These are phyloP conservation scores for Megalopta genalis DNA, from an alignment of 1,140 invertebrate genomes.

Conservation along the genomic window DNA sequence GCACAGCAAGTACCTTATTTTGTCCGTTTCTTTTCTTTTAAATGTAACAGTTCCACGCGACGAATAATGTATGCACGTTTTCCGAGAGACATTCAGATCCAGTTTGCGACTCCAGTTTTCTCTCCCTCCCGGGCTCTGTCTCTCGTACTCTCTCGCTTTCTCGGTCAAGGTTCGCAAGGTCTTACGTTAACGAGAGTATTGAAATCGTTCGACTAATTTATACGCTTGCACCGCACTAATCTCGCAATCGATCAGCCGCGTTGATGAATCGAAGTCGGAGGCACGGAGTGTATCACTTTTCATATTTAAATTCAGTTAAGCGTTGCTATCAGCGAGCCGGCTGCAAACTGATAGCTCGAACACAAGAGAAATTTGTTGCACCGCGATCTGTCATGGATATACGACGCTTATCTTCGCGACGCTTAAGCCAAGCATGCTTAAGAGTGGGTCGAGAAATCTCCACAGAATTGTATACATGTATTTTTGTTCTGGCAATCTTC, in stretches of 20 bases:
- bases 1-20: background rate
- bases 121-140: no score
- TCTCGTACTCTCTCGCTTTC: no score
- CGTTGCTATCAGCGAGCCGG: background rate
- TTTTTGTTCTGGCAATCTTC: no score
- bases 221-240: background rate
- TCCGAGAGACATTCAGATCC: conserved; percentile 37
- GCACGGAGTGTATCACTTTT: background rate
- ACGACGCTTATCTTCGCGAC: no score
- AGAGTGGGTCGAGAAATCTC: no score
- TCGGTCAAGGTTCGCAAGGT: conserved; percentile 45
- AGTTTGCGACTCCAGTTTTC: conserved; percentile 26
- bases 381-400: background rate
- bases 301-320: background rate
- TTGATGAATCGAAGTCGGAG: background rate
- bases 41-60: conserved; percentile 22
- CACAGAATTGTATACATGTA: no score
- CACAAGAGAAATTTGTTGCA: background rate
- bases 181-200: conserved; percentile 5
- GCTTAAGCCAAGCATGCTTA: no score
- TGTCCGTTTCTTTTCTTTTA: background rate
- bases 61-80: conserved; percentile 12
- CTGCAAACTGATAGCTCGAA: background rate
- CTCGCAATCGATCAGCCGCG: conserved; percentile 2
- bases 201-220: background rate